A percentile compares a stretch with the other conserved stretches of the same genome.
These are phyloP conservation scores for Acipenser oxyrinchus DNA, from an alignment of 2,797 vertebrate species.

Conservation along the genomic window DNA sequence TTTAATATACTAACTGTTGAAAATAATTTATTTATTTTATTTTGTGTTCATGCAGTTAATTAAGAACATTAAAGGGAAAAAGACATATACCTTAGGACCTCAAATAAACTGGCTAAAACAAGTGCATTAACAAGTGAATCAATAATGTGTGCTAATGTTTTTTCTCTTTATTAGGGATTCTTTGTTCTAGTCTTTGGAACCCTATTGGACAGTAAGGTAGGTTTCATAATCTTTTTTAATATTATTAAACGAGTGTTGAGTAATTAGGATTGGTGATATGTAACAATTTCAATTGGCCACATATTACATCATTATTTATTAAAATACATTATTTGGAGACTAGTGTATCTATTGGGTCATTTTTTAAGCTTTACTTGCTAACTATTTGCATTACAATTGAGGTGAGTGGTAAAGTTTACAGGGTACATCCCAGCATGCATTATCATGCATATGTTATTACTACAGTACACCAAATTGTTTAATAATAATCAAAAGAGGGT, in stretches of 20 bases:
- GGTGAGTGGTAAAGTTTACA: too few species aligned
- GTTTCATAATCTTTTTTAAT: slow-evolving; percentile 23
- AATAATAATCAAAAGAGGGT: too few species aligned
- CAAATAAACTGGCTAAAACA: too few species aligned
- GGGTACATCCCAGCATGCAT: too few species aligned
- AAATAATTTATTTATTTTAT: background rate
- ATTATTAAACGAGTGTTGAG: slow-evolving; percentile 29
- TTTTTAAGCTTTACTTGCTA: too few species aligned
- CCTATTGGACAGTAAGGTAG: slow-evolving; percentile 68
- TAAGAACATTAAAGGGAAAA: too few species aligned
- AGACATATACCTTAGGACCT: too few species aligned
- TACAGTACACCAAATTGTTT: too few species aligned
- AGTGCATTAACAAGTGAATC: too few species aligned
- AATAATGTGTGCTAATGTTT: slow-evolving; percentile 19
- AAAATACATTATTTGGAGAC: slow-evolving; percentile 42
- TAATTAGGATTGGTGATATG: slow-evolving; percentile 21
- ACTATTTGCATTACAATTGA: too few species aligned
- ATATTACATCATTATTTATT: background rate
- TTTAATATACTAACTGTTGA: background rate
- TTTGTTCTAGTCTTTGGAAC: slow-evolving; percentile 66
- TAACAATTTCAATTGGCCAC: slow-evolving; percentile 10
- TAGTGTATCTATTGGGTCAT: too few species aligned
- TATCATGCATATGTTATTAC: too few species aligned
- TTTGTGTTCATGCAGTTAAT: background rate
- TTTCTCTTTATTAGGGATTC: slow-evolving; percentile 52